These are phyloP conservation scores for Antheraea yamamai DNA, from an alignment of 2,888 invertebrate genomes.

Conservation along the genomic window DNA sequence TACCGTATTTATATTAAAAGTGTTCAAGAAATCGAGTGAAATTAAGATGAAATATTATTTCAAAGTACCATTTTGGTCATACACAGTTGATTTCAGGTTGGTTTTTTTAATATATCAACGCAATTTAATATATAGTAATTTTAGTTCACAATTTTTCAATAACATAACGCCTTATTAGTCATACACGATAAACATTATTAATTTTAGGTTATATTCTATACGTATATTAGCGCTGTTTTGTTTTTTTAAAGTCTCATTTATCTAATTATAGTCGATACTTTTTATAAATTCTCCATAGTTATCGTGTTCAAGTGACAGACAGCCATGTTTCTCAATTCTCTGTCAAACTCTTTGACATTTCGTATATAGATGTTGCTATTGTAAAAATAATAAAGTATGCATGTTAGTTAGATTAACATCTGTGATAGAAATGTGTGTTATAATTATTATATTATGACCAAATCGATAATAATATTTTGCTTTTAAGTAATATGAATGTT, in stretches of 20 bases:
- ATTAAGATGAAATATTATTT: neutral
- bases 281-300: neutral
- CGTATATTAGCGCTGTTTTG: no score
- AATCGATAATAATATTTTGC: conserved; percentile 2
- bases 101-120: no score
- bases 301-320: neutral
- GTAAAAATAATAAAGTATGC: conserved; percentile 16
- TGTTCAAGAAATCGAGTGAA: neutral
- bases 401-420: conserved; percentile 34
- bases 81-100: neutral
- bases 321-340: neutral
- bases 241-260: no score
- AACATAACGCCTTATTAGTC: no score
- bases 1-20: neutral
- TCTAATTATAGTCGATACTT: neutral
- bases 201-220: no score
- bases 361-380: neutral
- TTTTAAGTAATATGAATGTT: neutral
- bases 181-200: no score
- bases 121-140: no score
- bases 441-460: conserved; percentile 28
- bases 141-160: no score
- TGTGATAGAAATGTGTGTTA: conserved; percentile 46
- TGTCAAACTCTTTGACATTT: conserved; percentile 1
- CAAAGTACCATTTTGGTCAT: neutral